Percentiles rank a stretch among this genome's conserved stretches.
phyloP scores from a whole-genome alignment of 2,797 vertebrate species.

The Labroides dimidiatus region DNA sequence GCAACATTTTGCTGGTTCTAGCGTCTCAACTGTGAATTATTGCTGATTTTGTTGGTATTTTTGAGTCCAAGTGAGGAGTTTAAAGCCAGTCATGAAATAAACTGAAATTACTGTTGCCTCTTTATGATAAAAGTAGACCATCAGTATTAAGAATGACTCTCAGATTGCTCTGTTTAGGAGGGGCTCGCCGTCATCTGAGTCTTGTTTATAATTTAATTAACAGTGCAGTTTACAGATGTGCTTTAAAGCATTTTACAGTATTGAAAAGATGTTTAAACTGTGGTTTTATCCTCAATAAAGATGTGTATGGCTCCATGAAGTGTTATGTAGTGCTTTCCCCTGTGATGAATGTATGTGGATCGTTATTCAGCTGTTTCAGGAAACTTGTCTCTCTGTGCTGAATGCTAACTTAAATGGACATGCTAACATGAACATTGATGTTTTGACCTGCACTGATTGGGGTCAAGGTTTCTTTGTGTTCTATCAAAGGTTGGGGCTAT shows the following conservation, averaged over 20 bases:
- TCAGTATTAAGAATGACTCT: too few species aligned
- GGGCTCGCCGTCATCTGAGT: neutral
- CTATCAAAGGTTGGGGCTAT: conserved; percentile 15
- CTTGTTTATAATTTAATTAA: too few species aligned
- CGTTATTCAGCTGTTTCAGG: conserved; percentile 8
- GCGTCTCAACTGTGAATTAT: too few species aligned
- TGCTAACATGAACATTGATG: conserved; percentile 45
- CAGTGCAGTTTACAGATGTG: too few species aligned
- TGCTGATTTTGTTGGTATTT: neutral
- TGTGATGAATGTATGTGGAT: neutral
- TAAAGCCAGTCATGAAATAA: neutral
- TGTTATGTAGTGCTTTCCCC: neutral
- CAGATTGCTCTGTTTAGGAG: neutral
- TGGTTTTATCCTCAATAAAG: neutral
- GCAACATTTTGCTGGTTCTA: too few species aligned
- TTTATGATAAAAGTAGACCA: too few species aligned
- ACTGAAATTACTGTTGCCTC: too few species aligned
- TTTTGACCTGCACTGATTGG: conserved; percentile 31
- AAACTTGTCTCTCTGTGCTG: neutral
- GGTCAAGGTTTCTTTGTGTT: conserved; percentile 65
- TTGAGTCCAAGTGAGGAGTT: too few species aligned
- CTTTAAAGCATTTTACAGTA: too few species aligned
- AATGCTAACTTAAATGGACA: conserved; percentile 37
- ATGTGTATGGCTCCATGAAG: neutral
- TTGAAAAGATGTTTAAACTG: too few species aligned